Conservation (phyloP, 1,140 invertebrate genomes). For the Brachystomella parvula region DNA sequence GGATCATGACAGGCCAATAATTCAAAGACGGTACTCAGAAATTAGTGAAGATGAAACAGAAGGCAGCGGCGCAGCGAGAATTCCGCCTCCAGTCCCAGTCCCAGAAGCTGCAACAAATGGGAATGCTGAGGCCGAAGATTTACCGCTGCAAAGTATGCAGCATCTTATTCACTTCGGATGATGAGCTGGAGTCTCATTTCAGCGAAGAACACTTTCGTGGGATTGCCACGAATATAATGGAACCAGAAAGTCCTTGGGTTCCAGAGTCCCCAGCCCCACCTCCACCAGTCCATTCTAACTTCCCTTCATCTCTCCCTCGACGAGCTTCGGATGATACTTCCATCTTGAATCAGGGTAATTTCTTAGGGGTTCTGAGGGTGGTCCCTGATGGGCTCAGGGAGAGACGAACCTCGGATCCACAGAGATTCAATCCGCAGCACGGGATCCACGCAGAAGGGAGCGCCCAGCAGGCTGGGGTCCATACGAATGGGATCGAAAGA, state of each 20-base stretch:
- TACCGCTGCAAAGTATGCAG: slow-evolving; percentile 30
- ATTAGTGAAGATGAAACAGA: background rate
- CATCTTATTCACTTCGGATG: slow-evolving; percentile 26
- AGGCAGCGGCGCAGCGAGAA: background rate
- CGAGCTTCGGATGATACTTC: no score
- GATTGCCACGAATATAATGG: slow-evolving; percentile 18
- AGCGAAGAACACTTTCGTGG: slow-evolving; percentile 29
- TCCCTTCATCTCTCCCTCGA: no score
- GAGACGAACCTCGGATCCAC: no score
- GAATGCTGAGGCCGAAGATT: slow-evolving; percentile 20
- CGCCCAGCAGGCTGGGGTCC: no score
- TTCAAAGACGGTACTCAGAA: background rate
- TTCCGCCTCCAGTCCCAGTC: background rate
- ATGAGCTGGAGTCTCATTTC: slow-evolving; percentile 31
- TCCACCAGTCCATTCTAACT: background rate
- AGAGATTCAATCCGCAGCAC: no score
- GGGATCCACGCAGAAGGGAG: no score
- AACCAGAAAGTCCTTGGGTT: slow-evolving; percentile 35
- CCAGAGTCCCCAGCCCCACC: slow-evolving; percentile 3
- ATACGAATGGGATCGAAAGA: no score
- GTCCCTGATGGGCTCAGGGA: no score
- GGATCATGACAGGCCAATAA: background rate
- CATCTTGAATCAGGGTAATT: no score
- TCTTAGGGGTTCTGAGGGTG: no score
- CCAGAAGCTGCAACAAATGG: slow-evolving; percentile 18